Conservation (phyloP, 2,797 vertebrate species). For the Eidolon dupreanum region DNA sequence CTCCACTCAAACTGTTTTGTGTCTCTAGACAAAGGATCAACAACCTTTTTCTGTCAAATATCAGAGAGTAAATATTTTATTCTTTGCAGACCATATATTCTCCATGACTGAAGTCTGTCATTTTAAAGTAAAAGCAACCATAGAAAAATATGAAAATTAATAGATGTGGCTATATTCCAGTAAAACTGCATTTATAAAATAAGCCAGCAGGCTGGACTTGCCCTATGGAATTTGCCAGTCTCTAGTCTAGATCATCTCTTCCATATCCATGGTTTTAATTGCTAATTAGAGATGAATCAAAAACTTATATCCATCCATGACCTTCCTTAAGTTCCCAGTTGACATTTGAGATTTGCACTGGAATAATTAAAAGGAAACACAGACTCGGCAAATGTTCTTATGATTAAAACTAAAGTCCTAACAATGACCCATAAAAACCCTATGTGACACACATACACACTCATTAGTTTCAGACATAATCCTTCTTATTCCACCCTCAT, state of each 20-base stretch:
- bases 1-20: not conserved
- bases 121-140: not conserved
- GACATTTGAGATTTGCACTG: not conserved
- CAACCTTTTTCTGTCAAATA: not conserved
- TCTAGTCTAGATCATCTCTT: not conserved
- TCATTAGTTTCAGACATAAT: not conserved
- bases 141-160: not conserved
- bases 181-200: not conserved
- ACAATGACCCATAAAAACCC: too few relatives aligned
- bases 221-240: not conserved
- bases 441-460: fast-evolving
- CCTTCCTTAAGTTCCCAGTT: not conserved
- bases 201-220: not conserved
- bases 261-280: not conserved
- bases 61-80: not conserved
- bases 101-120: not conserved
- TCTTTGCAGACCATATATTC: not conserved
- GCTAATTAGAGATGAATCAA: not conserved
- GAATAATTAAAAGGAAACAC: not conserved
- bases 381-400: not conserved
- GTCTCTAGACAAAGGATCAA: not conserved
- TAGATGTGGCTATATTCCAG: not conserved
- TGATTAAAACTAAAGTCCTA: not conserved
- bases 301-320: not conserved
- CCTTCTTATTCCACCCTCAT: not conserved